phyloP scores from a whole-genome alignment of 1,140 invertebrate genomes.

The Adelges cooleyi region DNA sequence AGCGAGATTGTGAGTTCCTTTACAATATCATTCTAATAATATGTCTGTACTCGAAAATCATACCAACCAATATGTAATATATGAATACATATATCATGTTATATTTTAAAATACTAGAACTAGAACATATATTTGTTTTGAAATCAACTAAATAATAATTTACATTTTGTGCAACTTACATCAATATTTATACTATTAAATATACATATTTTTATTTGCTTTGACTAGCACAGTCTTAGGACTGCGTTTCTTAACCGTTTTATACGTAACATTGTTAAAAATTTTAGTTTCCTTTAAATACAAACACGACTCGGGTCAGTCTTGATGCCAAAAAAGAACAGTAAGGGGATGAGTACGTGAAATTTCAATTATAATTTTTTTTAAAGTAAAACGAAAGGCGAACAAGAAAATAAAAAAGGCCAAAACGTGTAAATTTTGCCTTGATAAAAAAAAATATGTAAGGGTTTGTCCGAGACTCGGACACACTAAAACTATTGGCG shows the following conservation, averaged over 20 bases:
- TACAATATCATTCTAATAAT: no score
- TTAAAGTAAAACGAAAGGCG: background rate
- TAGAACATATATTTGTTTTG: no score
- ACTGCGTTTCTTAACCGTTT: slow-evolving; percentile 10
- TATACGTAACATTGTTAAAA: slow-evolving; percentile 6
- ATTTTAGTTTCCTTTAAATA: no score
- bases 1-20: slow-evolving; percentile 27
- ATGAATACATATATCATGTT: no score
- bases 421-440: slow-evolving; percentile 2
- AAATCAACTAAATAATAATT: slow-evolving; percentile 12
- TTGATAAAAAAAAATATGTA: background rate
- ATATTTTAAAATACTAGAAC: no score
- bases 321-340: background rate
- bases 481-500: background rate
- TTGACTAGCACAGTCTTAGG: slow-evolving; percentile 20
- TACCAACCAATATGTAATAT: no score
- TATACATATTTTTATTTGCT: background rate
- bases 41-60: no score
- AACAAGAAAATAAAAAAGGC: slow-evolving; percentile 5
- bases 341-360: no score
- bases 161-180: slow-evolving; percentile 27
- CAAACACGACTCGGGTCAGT: slow-evolving; percentile 14
- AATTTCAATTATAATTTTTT: no score
- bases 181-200: no score
- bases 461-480: no score